Evolutionary conservation across 1,140 invertebrate genomes (phyloP), one percentile per base, ranked within the genome.

Genomic region (Papilio polyxenes): DNA sequence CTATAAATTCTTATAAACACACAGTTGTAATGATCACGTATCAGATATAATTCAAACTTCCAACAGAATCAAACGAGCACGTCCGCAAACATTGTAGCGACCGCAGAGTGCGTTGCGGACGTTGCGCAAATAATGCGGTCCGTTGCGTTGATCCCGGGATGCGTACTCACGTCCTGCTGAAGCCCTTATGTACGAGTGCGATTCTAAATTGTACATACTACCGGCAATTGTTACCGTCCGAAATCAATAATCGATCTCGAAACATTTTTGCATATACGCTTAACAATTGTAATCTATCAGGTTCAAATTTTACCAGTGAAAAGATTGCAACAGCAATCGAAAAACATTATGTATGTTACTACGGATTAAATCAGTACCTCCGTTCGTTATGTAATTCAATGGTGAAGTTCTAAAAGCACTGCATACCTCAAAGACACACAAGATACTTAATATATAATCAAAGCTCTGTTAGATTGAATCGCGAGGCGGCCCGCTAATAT

Each of bases 401-500:
- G 8, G 17, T 3, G 20, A 65, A 65, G 20, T 31, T 11, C 23
- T 65, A 69, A 69, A 69, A 69, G 65, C 65, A 15, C 31, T 37
- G 65, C 23, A 69, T 69, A 10, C 31, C 65, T 72, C 31, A 37
- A 40, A 72, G 31, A 72, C 31, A 37, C 37, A 40, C 31, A 72
- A 72, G 65, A 72, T 7, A 11, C 11, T 6, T 10, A 75, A 75
- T 17, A 56, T 59, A 79, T 78, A 78, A 78, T 78, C 76, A 59
- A 78, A 78, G 31, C 76, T 56, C 51, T 59, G 53, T 78, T 78
- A 78, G 53, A 78, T 62, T 59, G 51, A 59, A 78, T 78, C 76
- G 51, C 23, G 15, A 23, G 48, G 15, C 23, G 51, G 51, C 51
- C 1, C 20, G 76, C 76, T 78, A 78, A 78, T 78, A 53, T 40